Percentiles rank a stretch among this genome's conserved stretches.
These are phyloP conservation scores for Drosophila stalkeri DNA, from an alignment of 2,888 invertebrate species.

Conservation along the genomic window DNA sequence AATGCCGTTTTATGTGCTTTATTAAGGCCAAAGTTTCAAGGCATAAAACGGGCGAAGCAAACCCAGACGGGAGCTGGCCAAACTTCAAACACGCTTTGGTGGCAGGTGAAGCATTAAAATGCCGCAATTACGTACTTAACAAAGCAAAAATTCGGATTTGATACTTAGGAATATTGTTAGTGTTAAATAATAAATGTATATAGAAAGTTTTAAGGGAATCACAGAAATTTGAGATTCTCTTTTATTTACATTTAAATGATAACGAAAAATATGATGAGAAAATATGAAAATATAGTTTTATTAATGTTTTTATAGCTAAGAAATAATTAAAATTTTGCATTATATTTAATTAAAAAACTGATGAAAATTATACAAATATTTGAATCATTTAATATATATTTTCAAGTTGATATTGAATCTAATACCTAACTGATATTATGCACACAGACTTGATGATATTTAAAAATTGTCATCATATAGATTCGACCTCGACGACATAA, in stretches of 20 bases:
- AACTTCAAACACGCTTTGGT: conserved; percentile 66
- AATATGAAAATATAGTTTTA: not conserved
- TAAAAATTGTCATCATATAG: not conserved
- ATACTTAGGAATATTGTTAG: conserved; percentile 24
- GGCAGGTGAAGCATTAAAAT: conserved; percentile 76
- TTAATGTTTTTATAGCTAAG: too few species aligned
- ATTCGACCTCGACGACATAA: conserved; percentile 13
- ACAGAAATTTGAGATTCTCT: not conserved
- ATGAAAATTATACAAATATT: too few species aligned
- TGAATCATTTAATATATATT: too few species aligned
- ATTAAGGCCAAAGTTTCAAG: conserved; percentile 54
- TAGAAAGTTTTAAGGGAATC: not conserved
- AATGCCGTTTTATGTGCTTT: conserved; percentile 76
- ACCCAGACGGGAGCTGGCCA: not conserved
- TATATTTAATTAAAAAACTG: too few species aligned
- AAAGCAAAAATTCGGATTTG: conserved; percentile 46
- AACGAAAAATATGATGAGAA: not conserved
- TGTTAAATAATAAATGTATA: conserved; percentile 13
- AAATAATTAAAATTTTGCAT: too few species aligned
- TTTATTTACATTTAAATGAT: not conserved
- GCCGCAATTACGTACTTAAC: conserved; percentile 62
- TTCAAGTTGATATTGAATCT: too few species aligned
- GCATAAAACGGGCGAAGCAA: conserved; percentile 9
- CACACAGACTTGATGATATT: not conserved
- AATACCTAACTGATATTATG: not conserved